Evolutionary conservation across 2,888 invertebrate species (phyloP), one percentile per base, ranked within the genome.

Genomic region (Synanthedon myopaeformis): DNA sequence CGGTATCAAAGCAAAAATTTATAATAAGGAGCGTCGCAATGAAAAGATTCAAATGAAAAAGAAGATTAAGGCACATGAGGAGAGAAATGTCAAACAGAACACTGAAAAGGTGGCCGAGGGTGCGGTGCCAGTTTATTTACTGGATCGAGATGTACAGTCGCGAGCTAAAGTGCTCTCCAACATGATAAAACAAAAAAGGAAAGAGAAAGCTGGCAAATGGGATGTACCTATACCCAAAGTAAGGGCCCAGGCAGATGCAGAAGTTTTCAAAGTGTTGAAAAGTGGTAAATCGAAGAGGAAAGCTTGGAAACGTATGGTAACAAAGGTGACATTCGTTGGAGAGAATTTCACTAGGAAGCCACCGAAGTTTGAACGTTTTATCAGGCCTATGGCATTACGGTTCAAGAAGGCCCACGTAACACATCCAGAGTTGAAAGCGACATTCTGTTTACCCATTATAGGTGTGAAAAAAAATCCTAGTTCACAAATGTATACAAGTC

Each of bases 131-230:
- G 96, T 96, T 0, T 99, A 99, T 80, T 89, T 99, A n/a, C 89
- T 99, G 54, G 99, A 99, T 89, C 92, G 99, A 84, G 96, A 99
- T 87, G 93, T 96, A 5, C 96, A 98, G 73, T 93, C 94, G 1
- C 90, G 96, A 50, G 97, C 98, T 2, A 99, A 99, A 82, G 95
- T 99, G 19, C 88, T 99, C 0, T 98, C 98, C 0, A 99, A 99
- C 76, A 98, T 98, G 96, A 97, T 99, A 58, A 99, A 99, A 83
- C 99, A 99, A 81, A 99, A 99, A 81, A 91, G 99, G 0, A 99
- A 99, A 82, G 99, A 99, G 76, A 99, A 99, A 72, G 98, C 98
- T 54, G 99, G 99, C 0, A 99, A 99, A 90, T 99, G 99, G 98
- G 97, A 99, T 69, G 99, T 99, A 0, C 99, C 99, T 0, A 94